Conservation (phyloP, 2,888 invertebrate genomes). For the Ashinkailepas kermadecensis region DNA sequence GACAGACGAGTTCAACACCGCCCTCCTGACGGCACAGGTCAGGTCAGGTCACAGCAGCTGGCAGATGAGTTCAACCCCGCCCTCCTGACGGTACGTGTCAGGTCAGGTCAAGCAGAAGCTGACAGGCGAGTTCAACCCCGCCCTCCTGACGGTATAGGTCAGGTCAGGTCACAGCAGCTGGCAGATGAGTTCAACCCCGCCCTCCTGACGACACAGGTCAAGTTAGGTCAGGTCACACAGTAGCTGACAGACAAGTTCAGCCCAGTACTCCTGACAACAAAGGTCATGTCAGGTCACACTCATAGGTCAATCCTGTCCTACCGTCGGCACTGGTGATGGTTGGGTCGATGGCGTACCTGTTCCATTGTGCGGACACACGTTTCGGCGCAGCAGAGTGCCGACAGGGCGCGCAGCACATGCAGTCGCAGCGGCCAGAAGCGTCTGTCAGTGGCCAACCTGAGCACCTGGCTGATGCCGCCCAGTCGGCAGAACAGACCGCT, state of each 20-base stretch:
- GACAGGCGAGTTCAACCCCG: not conserved
- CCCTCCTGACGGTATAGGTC: not conserved
- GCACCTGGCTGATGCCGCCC: not conserved
- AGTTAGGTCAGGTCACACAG: not conserved
- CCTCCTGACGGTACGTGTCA: not conserved
- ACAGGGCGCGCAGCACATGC: conserved; percentile 17
- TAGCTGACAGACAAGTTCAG: not conserved
- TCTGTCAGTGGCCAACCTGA: not conserved
- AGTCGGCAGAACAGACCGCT: conserved; percentile 14
- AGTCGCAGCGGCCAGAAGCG: not conserved
- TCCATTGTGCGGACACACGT: conserved; percentile 6
- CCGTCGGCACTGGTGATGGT: too few relatives aligned
- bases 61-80: not conserved
- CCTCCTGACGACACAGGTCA: too few relatives aligned
- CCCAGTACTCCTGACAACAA: not conserved
- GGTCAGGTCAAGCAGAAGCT: not conserved
- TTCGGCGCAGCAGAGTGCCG: not conserved
- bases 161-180: too few relatives aligned
- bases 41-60: not conserved
- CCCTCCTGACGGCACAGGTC: conserved; percentile 47
- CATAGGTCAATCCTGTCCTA: too few relatives aligned
- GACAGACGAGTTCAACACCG: conserved; percentile 75
- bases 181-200: too few relatives aligned
- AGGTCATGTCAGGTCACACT: too few relatives aligned
- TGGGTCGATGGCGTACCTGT: not conserved